Base-by-base conservation (phyloP, 1,140 invertebrate species). In the Acromyrmex heyeri region DNA sequence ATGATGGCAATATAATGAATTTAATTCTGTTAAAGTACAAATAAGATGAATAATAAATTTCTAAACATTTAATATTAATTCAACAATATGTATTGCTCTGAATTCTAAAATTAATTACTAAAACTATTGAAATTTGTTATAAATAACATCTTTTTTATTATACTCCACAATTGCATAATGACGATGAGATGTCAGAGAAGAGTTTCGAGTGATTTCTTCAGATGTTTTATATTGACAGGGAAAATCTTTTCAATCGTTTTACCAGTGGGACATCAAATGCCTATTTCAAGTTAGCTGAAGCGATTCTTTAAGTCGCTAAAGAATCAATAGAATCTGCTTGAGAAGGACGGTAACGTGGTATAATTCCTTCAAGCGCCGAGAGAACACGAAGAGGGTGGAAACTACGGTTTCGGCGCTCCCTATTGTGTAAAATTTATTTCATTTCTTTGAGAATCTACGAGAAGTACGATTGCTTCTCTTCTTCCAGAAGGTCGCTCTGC, bases 381-480 rank as follows among this genome's bases (percentile, higher is more conserved):
- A 30, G 55, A 73, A 83, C 79, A 83, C 57, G 79, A 34, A 83
- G 79, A 75, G 55, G 79, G 79, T 83, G 79, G 79, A n/a, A 73
- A 83, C 55, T 24, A 61, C 55, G 38, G 38, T 83, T 83, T 83
- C 69, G 69, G 69, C n/a, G 79, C n/a, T 83, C 69, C 61, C 69
- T 75, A 83, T 83, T 83, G 79, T 83, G 79, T 70, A 38, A 75
- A 83, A 83, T 83, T 83, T 83, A 83, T 83, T 73, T 83, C 69
- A n/a, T 61, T 83, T 75, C 79, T 83, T 75, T 61, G 69, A 61
- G 57, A 75, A 61, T 61, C 55, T 27, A n/a, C 69, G 24, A n/a
- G 55, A 62, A 18, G 44, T 72, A 83, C 79, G 44, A 8, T n/a
- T 12, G 18, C 55, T 34, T 12, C 38, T 50, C 16, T 44, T 10